Conservation (phyloP, 2,888 invertebrate genomes). For the Phrixothrix hirtus region DNA sequence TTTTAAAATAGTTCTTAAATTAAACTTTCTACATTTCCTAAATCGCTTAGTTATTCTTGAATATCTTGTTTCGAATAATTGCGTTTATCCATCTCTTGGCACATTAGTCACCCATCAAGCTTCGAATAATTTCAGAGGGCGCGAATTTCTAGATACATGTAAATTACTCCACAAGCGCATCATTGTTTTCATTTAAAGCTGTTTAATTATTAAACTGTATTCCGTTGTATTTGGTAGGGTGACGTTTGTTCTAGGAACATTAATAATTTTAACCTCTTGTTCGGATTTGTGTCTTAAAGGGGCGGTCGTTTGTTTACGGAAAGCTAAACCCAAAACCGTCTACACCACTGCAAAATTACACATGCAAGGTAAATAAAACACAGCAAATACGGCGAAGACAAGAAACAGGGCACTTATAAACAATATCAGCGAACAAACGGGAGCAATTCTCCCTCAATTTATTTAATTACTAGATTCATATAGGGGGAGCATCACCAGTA, state of each 20-base stretch:
- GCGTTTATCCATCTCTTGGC: no score
- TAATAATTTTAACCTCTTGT: constrained; percentile 3
- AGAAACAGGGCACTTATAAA: constrained; percentile 25
- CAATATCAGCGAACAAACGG: constrained; percentile 29
- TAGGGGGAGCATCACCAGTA: constrained; percentile 32
- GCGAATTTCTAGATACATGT: constrained; percentile 16
- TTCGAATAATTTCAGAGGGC: no score
- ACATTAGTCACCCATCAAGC: no score
- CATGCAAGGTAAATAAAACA: constrained; percentile 24
- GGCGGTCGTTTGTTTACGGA: no score
- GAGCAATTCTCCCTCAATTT: constrained; percentile 30
- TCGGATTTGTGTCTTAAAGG: no score
- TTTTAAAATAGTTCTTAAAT: constrained; percentile 4
- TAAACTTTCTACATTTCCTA: constrained; percentile 2
- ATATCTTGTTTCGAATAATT: not conserved
- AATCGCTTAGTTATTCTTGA: no score
- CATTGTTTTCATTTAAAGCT: not conserved
- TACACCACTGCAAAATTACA: constrained; percentile 15
- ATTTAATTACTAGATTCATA: constrained; percentile 34
- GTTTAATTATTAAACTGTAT: constrained; percentile 6
- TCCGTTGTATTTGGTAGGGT: not conserved
- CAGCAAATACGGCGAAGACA: constrained; percentile 19
- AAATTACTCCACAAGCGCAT: constrained; percentile 8
- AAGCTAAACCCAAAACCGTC: constrained; percentile 8
- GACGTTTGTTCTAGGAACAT: constrained; percentile 10